Evolutionary conservation across 2,888 invertebrate species (phyloP).

Genomic region (Atrina japonica): DNA sequence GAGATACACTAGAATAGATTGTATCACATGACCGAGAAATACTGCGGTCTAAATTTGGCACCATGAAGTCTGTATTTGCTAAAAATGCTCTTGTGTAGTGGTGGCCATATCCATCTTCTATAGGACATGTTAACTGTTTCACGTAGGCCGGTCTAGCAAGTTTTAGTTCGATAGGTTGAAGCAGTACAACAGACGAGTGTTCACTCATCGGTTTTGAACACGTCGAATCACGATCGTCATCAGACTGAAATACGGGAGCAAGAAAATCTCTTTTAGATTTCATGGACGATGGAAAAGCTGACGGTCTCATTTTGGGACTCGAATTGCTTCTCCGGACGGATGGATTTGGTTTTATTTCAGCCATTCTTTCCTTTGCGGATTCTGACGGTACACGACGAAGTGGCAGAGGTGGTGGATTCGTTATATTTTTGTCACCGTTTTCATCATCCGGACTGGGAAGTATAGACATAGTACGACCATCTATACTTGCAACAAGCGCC

Average conservation of each 20-base stretch:
- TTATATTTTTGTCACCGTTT: neutral
- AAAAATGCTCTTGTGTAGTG: slow-evolving; percentile 54
- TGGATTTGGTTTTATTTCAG: slow-evolving; percentile 51
- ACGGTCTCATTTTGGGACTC: slow-evolving; percentile 55
- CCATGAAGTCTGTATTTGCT: slow-evolving; percentile 53
- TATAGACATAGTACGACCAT: slow-evolving; percentile 74
- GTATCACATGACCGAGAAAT: slow-evolving; percentile 73
- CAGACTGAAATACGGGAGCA: slow-evolving; percentile 52
- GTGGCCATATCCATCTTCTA: slow-evolving; percentile 41
- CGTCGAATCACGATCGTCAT: slow-evolving; percentile 71
- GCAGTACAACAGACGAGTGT: slow-evolving; percentile 71
- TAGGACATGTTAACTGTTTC: slow-evolving; percentile 67
- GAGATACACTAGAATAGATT: slow-evolving; percentile 64
- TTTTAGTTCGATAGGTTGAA: slow-evolving; percentile 73
- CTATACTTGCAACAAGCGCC: slow-evolving; percentile 71
- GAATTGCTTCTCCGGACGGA: slow-evolving; percentile 60
- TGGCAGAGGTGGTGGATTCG: slow-evolving; percentile 23
- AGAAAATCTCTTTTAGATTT: slow-evolving; percentile 35
- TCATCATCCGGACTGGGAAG: slow-evolving; percentile 54
- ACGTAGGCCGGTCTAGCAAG: slow-evolving; percentile 65
- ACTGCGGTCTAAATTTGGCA: slow-evolving; percentile 59
- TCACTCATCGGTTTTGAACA: slow-evolving; percentile 71
- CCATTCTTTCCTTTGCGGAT: slow-evolving; percentile 43
- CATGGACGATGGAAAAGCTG: slow-evolving; percentile 32
- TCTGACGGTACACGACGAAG: slow-evolving; percentile 57